These are phyloP conservation scores for Hypsopygia costalis DNA, from an alignment of 2,888 invertebrate species.

Conservation along the genomic window DNA sequence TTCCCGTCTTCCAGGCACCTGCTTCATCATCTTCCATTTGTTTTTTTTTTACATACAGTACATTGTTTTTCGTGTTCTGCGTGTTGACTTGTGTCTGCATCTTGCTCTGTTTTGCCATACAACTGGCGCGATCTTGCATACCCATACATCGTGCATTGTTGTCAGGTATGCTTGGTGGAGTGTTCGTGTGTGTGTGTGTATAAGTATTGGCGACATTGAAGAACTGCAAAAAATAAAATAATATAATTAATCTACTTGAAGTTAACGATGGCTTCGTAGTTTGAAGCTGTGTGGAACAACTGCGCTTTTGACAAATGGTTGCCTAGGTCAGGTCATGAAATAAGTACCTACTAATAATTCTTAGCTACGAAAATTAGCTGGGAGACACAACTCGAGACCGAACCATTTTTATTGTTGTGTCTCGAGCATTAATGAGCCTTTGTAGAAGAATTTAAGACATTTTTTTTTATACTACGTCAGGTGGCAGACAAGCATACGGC, in stretches of 20 bases:
- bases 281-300: too few relatives aligned
- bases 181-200: slow-evolving; percentile 3
- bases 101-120: slow-evolving; percentile 19
- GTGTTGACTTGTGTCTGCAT: slow-evolving; percentile 15
- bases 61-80: slow-evolving; percentile 12
- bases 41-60: slow-evolving; percentile 26
- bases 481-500: too few relatives aligned
- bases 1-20: slow-evolving; percentile 16
- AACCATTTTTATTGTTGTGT: too few relatives aligned
- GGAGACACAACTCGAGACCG: too few relatives aligned
- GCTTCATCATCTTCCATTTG: slow-evolving; percentile 30
- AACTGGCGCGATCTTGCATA: slow-evolving; percentile 14
- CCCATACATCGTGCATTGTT: slow-evolving; percentile 20
- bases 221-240: slow-evolving; percentile 26
- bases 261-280: not conserved
- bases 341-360: too few relatives aligned
- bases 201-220: slow-evolving; percentile 21
- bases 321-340: too few relatives aligned
- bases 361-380: too few relatives aligned
- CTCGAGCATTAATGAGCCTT: too few relatives aligned
- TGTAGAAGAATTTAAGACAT: too few relatives aligned
- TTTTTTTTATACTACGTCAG: too few relatives aligned
- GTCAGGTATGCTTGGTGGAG: slow-evolving; percentile 27
- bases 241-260: slow-evolving; percentile 1
- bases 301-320: too few relatives aligned